These are phyloP conservation scores for Bembecia ichneumoniformis DNA, from an alignment of 2,888 invertebrate genomes.

Conservation along the genomic window DNA sequence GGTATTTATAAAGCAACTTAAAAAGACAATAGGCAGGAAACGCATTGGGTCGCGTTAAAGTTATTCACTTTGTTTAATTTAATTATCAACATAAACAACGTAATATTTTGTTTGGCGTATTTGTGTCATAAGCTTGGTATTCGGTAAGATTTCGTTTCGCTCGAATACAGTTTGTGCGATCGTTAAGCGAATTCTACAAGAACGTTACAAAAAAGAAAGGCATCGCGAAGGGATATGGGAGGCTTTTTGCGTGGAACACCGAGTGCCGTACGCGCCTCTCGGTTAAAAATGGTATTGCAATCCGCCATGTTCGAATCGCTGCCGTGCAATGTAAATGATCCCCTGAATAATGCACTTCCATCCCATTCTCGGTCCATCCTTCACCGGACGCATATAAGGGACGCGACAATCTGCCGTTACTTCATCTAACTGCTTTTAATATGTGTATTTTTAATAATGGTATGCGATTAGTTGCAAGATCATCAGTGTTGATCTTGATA, in stretches of 20 bases:
- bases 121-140: too few relatives aligned
- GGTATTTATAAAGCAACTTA: too few relatives aligned
- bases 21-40: too few relatives aligned
- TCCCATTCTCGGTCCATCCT: constrained; percentile 57
- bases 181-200: constrained; percentile 48
- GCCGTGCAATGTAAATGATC: constrained; percentile 63
- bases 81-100: too few relatives aligned
- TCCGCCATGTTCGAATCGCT: constrained; percentile 49
- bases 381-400: constrained; percentile 54
- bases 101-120: too few relatives aligned
- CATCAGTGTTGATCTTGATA: too few relatives aligned
- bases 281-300: constrained; percentile 54
- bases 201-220: constrained; percentile 46
- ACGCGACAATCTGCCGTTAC: constrained; percentile 59
- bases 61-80: too few relatives aligned
- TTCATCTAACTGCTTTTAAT: constrained; percentile 10
- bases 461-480: too few relatives aligned
- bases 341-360: constrained; percentile 56
- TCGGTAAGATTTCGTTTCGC: too few relatives aligned
- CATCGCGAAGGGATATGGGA: constrained; percentile 48
- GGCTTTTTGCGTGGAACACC: constrained; percentile 45
- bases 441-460: too few relatives aligned
- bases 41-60: too few relatives aligned
- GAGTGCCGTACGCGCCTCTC: constrained; percentile 49
- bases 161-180: constrained; percentile 29